These are phyloP conservation scores for Drosophila paulistorum DNA, from an alignment of 1,140 invertebrate species.

Conservation along the genomic window DNA sequence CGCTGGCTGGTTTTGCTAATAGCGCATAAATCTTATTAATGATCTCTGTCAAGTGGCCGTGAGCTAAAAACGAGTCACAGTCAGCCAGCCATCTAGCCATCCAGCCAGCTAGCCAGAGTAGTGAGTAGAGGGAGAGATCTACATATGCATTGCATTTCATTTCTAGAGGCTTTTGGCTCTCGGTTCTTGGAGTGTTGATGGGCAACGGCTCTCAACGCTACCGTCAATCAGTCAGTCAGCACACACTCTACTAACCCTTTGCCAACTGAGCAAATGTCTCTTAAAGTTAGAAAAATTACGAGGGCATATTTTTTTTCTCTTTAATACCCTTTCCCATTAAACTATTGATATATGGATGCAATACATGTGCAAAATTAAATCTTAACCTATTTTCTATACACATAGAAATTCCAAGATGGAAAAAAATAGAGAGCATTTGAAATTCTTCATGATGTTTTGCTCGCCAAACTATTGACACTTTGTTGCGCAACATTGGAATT, in stretches of 20 bases:
- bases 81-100: not conserved
- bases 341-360: not conserved
- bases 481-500: slow-evolving; percentile 57
- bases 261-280: slow-evolving; percentile 13
- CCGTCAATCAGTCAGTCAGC: slow-evolving; percentile 61
- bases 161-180: slow-evolving; percentile 15
- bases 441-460: not conserved
- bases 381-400: not conserved
- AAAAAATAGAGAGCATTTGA: slow-evolving; percentile 19
- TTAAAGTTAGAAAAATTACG: slow-evolving; percentile 1
- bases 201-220: slow-evolving; percentile 69
- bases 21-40: slow-evolving; percentile 82
- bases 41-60: slow-evolving; percentile 78
- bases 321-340: not conserved
- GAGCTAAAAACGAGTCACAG: slow-evolving; percentile 31
- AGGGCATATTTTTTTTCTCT: not conserved
- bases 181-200: slow-evolving; percentile 48
- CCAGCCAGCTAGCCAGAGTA: too few relatives aligned
- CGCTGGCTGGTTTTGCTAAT: slow-evolving; percentile 73
- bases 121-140: slow-evolving; percentile 36
- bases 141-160: slow-evolving; percentile 50
- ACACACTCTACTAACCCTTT: slow-evolving; percentile 34
- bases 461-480: slow-evolving; percentile 37
- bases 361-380: not conserved
- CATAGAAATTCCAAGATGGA: not conserved